A percentile compares a stretch with the other conserved stretches of the same genome.
phyloP scores from a whole-genome alignment of 2,113 vertebrate species.

The Macquaria australasica region DNA sequence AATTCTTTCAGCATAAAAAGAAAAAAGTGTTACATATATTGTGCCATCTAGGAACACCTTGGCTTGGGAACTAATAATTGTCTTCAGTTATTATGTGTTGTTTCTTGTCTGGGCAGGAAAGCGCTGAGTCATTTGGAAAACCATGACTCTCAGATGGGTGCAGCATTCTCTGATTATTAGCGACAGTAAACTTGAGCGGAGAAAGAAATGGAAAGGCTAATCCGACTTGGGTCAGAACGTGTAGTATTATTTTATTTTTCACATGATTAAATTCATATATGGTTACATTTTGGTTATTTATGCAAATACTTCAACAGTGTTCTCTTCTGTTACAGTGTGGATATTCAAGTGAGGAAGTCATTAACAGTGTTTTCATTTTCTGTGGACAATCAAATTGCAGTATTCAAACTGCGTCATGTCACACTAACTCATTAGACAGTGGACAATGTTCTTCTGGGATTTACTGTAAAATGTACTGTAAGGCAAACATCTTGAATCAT shows the following conservation, averaged over 20 bases:
- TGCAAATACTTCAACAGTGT: neutral
- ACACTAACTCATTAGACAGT: neutral
- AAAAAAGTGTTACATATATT: slow-evolving; percentile 17
- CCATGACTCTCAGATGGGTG: neutral
- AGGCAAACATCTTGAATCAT: neutral
- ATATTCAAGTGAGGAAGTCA: neutral
- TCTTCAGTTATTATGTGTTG: slow-evolving; percentile 6
- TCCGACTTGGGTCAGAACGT: neutral
- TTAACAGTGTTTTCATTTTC: neutral
- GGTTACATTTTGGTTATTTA: neutral
- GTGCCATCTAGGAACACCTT: slow-evolving; percentile 24
- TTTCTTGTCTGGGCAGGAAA: slow-evolving; percentile 8
- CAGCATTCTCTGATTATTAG: neutral
- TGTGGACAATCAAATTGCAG: neutral
- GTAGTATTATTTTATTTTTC: neutral
- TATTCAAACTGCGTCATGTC: neutral
- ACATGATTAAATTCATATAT: neutral
- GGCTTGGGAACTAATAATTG: neutral
- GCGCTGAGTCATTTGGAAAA: neutral
- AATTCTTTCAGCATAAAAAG: slow-evolving; percentile 24
- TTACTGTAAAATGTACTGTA: neutral
- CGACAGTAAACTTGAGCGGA: neutral
- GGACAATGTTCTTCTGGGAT: neutral
- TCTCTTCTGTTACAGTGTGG: neutral
- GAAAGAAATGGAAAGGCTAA: neutral